Conservation (phyloP, 1,140 invertebrate species). For the Cydia strobilella region DNA sequence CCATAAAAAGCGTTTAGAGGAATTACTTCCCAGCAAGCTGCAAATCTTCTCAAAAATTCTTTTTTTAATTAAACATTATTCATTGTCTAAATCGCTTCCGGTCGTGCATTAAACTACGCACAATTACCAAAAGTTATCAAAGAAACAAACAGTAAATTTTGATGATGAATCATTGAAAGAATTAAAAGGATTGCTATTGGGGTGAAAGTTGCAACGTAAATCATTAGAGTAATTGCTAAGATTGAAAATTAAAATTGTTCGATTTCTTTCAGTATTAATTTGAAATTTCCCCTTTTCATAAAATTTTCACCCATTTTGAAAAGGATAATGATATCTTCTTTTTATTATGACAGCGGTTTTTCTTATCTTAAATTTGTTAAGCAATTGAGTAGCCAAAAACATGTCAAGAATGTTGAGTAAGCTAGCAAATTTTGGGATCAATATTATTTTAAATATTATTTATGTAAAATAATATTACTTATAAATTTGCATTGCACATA, state of each 20-base stretch:
- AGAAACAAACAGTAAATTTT: constrained; percentile 53
- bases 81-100: constrained; percentile 6
- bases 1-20: too few species aligned
- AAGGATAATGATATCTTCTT: background rate
- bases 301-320: background rate
- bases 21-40: too few species aligned
- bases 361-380: background rate
- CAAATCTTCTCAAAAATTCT: too few species aligned
- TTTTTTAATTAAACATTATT: background rate
- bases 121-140: constrained; percentile 37
- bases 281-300: constrained; percentile 1
- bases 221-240: constrained; percentile 36
- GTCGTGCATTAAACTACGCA: constrained; percentile 20
- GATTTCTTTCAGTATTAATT: constrained; percentile 31
- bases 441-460: too few species aligned
- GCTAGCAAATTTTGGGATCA: too few species aligned
- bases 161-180: constrained; percentile 52
- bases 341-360: background rate
- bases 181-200: constrained; percentile 35
- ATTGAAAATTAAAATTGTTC: constrained; percentile 17
- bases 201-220: constrained; percentile 38
- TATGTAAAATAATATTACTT: too few species aligned
- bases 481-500: too few species aligned
- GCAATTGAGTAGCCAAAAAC: too few species aligned
- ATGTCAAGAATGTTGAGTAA: too few species aligned